Evolutionary conservation across 2,797 vertebrate species (phyloP).

Genomic region (Iguana delicatissima): DNA sequence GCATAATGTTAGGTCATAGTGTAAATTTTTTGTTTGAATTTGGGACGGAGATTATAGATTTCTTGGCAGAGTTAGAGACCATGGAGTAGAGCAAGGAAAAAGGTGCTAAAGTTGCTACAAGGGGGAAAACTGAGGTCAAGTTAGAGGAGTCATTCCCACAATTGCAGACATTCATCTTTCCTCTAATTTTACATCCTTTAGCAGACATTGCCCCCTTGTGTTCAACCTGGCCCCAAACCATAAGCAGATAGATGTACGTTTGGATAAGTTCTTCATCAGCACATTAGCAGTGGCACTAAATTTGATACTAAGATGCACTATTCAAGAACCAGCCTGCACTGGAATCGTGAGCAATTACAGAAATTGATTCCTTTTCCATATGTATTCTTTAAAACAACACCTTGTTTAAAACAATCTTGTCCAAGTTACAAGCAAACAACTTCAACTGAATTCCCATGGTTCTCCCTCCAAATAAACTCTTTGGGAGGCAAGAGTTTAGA

Average conservation of each 20-base stretch:
- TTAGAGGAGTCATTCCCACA: background rate
- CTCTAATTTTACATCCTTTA: background rate
- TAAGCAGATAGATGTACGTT: background rate
- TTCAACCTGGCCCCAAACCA: background rate
- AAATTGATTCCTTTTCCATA: background rate
- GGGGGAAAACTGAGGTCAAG: background rate
- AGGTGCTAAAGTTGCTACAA: background rate
- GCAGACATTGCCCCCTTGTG: constrained; percentile 30
- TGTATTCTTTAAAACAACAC: background rate
- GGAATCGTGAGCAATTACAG: background rate
- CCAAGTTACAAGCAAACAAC: background rate
- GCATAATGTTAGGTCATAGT: background rate
- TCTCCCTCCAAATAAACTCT: background rate
- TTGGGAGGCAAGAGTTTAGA: no score
- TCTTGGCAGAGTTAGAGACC: background rate
- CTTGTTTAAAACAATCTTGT: background rate
- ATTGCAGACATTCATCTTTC: background rate
- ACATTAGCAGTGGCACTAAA: background rate
- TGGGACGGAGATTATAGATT: background rate
- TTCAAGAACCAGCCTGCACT: background rate
- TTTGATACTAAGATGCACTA: background rate
- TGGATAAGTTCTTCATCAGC: background rate
- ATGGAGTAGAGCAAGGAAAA: background rate
- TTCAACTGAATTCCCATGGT: background rate
- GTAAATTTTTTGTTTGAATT: background rate